These are phyloP conservation scores for Nannobrachium achirus DNA, from an alignment of 2,113 vertebrate genomes.

Conservation along the genomic window DNA sequence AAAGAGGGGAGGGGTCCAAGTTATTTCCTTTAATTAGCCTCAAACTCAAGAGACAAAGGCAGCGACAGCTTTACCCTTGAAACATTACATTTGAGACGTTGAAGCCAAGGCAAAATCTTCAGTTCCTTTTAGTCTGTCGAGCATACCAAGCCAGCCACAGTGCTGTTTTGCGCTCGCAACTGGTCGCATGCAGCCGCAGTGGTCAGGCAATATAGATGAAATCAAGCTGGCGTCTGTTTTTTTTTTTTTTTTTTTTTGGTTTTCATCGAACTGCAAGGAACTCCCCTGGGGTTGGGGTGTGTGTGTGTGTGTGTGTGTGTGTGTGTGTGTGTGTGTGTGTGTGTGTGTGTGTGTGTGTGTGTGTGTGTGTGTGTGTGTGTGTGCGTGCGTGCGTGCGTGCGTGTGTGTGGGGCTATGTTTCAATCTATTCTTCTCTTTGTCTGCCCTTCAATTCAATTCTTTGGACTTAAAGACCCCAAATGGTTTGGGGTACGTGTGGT, in stretches of 20 bases:
- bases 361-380: conserved; percentile 4
- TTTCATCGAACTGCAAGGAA: conserved; percentile 4
- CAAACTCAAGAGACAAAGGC: neutral
- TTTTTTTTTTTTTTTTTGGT: neutral
- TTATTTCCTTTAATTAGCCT: neutral
- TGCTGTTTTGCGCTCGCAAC: neutral
- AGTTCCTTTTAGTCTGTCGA: too few species aligned
- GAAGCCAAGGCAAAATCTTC: too few species aligned
- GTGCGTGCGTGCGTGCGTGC: neutral
- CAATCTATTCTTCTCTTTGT: neutral
- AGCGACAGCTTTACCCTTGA: neutral
- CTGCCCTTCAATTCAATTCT: neutral
- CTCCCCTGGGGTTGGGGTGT: conserved; percentile 1
- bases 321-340: neutral
- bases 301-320: neutral
- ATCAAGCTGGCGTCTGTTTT: conserved; percentile 1
- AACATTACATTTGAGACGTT: neutral
- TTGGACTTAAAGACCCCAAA: conserved; percentile 1
- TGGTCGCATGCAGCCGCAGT: too few species aligned
- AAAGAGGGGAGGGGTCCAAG: neutral
- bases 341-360: neutral
- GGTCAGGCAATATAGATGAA: neutral
- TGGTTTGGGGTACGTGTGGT: neutral
- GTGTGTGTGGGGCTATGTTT: neutral
- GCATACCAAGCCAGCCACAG: too few species aligned